phyloP scores from a whole-genome alignment of 2,888 invertebrate genomes.

The Aleiodes alternator region DNA sequence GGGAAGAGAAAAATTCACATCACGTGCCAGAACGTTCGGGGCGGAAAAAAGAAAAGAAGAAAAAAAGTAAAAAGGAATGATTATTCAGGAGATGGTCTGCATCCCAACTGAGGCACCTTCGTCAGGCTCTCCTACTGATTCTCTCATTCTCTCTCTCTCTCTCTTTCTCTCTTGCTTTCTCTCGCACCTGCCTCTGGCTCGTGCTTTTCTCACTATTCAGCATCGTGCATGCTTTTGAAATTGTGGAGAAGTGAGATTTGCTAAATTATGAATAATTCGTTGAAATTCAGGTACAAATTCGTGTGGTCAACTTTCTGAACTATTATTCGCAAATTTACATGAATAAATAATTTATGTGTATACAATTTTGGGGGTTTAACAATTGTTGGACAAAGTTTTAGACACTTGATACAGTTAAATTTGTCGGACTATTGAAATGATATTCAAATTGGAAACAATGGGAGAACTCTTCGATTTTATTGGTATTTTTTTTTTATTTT shows the following conservation, averaged over 20 bases:
- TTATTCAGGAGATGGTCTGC: slow-evolving; percentile 44
- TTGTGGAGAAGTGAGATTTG: slow-evolving; percentile 17
- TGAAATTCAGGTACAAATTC: slow-evolving; percentile 12
- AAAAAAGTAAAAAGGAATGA: slow-evolving; percentile 43
- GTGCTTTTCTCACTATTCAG: too few species aligned
- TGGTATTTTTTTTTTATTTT: too few species aligned
- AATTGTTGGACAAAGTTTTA: too few species aligned
- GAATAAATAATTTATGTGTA: not conserved
- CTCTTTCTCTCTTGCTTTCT: too few species aligned
- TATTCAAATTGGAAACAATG: too few species aligned
- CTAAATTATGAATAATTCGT: not conserved
- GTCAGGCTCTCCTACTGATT: too few species aligned
- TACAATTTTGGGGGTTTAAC: too few species aligned
- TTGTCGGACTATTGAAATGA: too few species aligned
- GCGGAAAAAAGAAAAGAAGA: slow-evolving; percentile 32
- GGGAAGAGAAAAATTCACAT: slow-evolving; percentile 39
- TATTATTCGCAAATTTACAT: not conserved
- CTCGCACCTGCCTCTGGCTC: too few species aligned
- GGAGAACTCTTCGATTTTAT: too few species aligned
- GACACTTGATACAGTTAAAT: too few species aligned
- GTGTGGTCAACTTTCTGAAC: not conserved
- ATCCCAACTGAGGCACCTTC: slow-evolving; percentile 15
- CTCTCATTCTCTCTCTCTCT: too few species aligned
- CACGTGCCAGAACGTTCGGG: slow-evolving; percentile 43
- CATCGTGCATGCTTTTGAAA: not conserved